A percentile compares a stretch with the other conserved stretches of the same genome.
phyloP scores from a whole-genome alignment of 2,888 invertebrate genomes.

The Athalia cordata region DNA sequence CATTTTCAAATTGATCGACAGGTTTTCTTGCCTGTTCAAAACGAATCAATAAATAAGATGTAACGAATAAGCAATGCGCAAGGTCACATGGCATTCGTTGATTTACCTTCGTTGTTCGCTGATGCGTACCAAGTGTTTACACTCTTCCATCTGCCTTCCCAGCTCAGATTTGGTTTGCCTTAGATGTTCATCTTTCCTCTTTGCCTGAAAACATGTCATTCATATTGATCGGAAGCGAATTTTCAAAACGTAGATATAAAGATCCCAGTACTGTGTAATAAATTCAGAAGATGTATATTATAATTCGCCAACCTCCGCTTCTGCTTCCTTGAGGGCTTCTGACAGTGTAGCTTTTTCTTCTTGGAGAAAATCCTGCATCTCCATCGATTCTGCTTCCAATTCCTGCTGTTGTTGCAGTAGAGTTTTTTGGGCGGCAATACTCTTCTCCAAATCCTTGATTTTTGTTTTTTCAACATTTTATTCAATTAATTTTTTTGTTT shows the following conservation, averaged over 20 bases:
- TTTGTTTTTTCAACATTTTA: constrained; percentile 22
- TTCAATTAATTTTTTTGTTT: constrained; percentile 29
- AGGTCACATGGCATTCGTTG: background rate
- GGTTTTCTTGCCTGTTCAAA: constrained; percentile 78
- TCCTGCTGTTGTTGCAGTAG: constrained; percentile 85
- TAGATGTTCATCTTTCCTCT: constrained; percentile 69
- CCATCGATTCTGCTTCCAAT: constrained; percentile 86
- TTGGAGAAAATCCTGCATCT: constrained; percentile 91
- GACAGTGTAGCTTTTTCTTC: constrained; percentile 88
- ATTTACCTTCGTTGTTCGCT: constrained; percentile 85
- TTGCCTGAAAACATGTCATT: constrained; percentile 50
- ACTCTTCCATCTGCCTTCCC: constrained; percentile 83
- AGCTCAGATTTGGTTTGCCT: constrained; percentile 77
- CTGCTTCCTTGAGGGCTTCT: constrained; percentile 87
- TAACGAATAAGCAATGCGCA: background rate
- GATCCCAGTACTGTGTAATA: too few relatives aligned
- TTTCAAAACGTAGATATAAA: too few relatives aligned
- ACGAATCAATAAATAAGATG: constrained; percentile 36
- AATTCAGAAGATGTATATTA: too few relatives aligned
- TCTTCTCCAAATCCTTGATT: constrained; percentile 80
- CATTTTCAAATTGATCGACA: constrained; percentile 80
- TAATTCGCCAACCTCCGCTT: constrained; percentile 76
- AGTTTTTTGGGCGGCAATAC: constrained; percentile 80
- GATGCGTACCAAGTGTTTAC: constrained; percentile 85
- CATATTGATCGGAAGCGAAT: too few relatives aligned